phyloP scores from a whole-genome alignment of 1,140 invertebrate species.

The Nephila pilipes region DNA sequence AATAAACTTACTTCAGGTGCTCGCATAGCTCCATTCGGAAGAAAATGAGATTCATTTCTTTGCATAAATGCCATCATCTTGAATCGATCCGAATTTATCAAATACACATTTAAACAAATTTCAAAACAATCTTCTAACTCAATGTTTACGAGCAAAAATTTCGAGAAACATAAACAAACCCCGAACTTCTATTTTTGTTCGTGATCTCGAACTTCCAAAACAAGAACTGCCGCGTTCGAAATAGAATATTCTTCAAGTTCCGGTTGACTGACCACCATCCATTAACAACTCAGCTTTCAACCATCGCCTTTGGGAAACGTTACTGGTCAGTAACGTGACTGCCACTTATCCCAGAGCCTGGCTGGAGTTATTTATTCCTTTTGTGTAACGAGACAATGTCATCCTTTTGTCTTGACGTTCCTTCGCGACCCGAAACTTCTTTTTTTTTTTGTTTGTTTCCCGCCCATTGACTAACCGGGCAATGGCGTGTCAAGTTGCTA shows the following conservation, averaged over 20 bases:
- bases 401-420: constrained; percentile 33
- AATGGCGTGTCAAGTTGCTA: constrained; percentile 21
- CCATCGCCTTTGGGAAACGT: not conserved
- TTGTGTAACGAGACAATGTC: constrained; percentile 48
- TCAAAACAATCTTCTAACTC: not conserved
- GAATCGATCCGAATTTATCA: not conserved
- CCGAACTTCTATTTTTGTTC: not conserved
- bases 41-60: constrained; percentile 29
- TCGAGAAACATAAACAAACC: not conserved
- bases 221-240: not conserved
- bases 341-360: not conserved
- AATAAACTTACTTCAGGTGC: constrained; percentile 11
- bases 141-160: not conserved
- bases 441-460: constrained; percentile 6
- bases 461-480: not conserved
- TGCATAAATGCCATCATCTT: constrained; percentile 2
- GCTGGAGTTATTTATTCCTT: not conserved
- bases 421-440: not conserved
- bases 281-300: constrained; percentile 48
- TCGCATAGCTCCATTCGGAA: constrained; percentile 14
- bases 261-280: constrained; percentile 31
- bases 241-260: constrained; percentile 59
- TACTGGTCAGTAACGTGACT: constrained; percentile 57
- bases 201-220: not conserved
- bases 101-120: not conserved